Conservation (phyloP, 1,140 invertebrate genomes). For the Aphaenogaster ashmeadi region DNA sequence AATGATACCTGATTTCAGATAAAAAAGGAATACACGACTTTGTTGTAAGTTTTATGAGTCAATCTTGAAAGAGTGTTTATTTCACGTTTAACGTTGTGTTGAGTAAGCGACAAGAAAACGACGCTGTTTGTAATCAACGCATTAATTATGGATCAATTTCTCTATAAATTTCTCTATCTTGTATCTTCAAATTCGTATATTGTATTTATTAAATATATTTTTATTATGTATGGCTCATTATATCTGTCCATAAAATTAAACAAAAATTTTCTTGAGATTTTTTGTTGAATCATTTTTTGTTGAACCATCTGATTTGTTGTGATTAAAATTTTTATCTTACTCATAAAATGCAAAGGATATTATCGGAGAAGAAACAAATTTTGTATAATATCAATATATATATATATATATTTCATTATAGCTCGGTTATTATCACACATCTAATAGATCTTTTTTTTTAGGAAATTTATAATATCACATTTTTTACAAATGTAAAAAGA, state of each 20-base stretch:
- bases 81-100: constrained; percentile 7
- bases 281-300: background rate
- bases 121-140: background rate
- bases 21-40: constrained; percentile 73
- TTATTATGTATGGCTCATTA: constrained; percentile 28
- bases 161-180: constrained; percentile 24
- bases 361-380: background rate
- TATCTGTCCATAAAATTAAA: background rate
- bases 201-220: constrained; percentile 46
- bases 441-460: background rate
- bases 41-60: constrained; percentile 63
- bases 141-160: constrained; percentile 37
- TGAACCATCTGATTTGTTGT: background rate
- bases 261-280: background rate
- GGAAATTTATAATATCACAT: constrained; percentile 1
- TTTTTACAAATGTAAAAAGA: background rate
- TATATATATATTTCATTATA: background rate
- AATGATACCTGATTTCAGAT: constrained; percentile 72
- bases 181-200: constrained; percentile 18
- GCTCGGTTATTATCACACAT: constrained; percentile 8
- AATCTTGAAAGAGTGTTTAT: constrained; percentile 45
- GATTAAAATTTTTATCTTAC: background rate
- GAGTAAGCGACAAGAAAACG: background rate
- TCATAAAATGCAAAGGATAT: constrained; percentile 5
- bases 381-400: constrained; percentile 16